Evolutionary conservation across 2,888 invertebrate species (phyloP).

Genomic region (Macaria notata): DNA sequence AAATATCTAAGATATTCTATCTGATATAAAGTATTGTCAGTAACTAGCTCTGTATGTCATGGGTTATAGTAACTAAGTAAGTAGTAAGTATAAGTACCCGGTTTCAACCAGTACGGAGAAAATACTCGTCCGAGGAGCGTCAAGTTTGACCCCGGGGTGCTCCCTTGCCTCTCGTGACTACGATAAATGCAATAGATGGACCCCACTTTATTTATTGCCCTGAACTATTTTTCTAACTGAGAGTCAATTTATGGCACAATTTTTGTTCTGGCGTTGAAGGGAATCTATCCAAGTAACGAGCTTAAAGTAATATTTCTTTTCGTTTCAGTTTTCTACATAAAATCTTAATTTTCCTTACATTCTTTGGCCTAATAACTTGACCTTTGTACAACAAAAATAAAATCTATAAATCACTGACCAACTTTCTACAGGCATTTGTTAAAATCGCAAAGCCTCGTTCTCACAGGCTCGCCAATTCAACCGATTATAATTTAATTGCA

Average conservation of each 20-base stretch:
- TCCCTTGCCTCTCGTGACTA: constrained; percentile 21
- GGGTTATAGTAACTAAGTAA: constrained; percentile 15
- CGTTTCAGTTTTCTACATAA: too few relatives aligned
- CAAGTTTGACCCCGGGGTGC: constrained; percentile 39
- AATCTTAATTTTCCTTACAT: not conserved
- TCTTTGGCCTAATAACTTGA: not conserved
- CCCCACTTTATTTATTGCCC: constrained; percentile 6
- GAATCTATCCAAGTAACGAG: too few relatives aligned
- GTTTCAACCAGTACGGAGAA: constrained; percentile 33
- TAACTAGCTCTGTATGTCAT: not conserved
- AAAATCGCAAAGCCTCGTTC: constrained; percentile 9
- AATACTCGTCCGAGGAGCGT: constrained; percentile 38
- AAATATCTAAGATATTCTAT: too few relatives aligned
- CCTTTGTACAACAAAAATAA: not conserved
- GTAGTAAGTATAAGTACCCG: not conserved
- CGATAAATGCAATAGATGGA: constrained; percentile 26
- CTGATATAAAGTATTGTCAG: too few relatives aligned
- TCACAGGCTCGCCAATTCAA: constrained; percentile 5
- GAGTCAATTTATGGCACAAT: too few relatives aligned
- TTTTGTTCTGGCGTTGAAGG: too few relatives aligned
- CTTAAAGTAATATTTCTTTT: too few relatives aligned
- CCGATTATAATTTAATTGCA: constrained; percentile 15
- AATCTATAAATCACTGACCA: constrained; percentile 2
- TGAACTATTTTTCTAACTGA: not conserved
- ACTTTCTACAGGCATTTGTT: constrained; percentile 18